Base-by-base conservation (phyloP, 2,797 vertebrate species). In the Numenius phaeopus region DNA sequence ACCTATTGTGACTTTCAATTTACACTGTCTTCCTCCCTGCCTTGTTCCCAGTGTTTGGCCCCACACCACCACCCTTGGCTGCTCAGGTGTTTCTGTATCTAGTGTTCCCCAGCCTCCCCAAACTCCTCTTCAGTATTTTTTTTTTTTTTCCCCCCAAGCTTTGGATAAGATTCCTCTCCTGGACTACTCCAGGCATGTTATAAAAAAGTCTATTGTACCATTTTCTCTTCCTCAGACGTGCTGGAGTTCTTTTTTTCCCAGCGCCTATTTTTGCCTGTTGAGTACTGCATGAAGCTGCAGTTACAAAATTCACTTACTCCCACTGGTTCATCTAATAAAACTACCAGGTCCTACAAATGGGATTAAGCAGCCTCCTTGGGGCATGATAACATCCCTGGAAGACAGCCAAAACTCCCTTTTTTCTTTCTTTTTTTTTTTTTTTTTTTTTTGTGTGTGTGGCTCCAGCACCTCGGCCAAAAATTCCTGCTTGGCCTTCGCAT, bases 251-350 rank as follows among this genome's bases (percentile, higher is more conserved):
- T 44, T 20, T 72, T 71, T 77, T 54, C 89, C 84, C 81, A 85
- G 81, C 7, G 5, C 91, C 94, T 81, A 72, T 90, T 90, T 89
- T 72, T 71, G 73, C 89, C 79, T 72, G 59, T 79, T 52, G 87
- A 94, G 78, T 85, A 70, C 32, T 73, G 71, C 78, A 69, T 62
- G 75, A 37, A 79, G 40, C 91, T 71, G 66, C 93, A 62, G 39
- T 44, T 52, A 79, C 58, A 83, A 72, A 80, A 95, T 75, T 94
- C 80, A 59, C 64, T 87, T 55, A 34, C 40, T 93, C 75, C 69
- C 82, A 80, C 76, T 44, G 87, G 32, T 70, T 91, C 76, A 79
- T 71, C 57, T 49, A 66, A 90, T 91, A 88, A 91, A 96, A 87
- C 66, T 39, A 72, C 76, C 90, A 82, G 58, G 55, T 65, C 82